Base-by-base conservation (phyloP, 2,113 vertebrate species). In the Oceanodroma tethys region DNA sequence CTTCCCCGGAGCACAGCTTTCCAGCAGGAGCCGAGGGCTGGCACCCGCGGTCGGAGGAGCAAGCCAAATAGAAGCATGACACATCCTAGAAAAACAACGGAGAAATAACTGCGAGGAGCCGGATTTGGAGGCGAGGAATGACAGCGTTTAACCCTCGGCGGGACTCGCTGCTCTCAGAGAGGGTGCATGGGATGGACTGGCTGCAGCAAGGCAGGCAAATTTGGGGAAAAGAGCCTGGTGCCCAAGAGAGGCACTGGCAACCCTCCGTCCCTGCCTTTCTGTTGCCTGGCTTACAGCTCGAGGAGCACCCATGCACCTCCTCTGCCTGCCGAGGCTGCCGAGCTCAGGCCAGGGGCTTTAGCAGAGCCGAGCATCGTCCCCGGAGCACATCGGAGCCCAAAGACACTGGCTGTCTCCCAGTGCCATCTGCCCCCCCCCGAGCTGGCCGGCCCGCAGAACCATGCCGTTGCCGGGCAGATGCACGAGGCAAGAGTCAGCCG, bases 111-210 rank as follows among this genome's bases (percentile, higher is more conserved):
- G 4, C 1, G 3, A 60, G 43, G 38, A 88, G 42, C 29, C 1
- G 21, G 36, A 30, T 88, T 85, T 83, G 30, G 72, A 75, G 60
- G 34, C 1, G 2, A 91, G n/a, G n/a, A 43, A 40, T 36, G 73
- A 27, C 9, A 13, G 11, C 1, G 1, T n/a, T 86, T 81, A 84
- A 68, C 73, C 55, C 53, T 59, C 34, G 42, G 11, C 1, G 3
- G 29, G 26, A 38, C 27, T 78, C 5, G 1, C 30, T 58, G 65
- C 34, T 68, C 30, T 21, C 5, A 1, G 25, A 27, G 16, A 11
- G 0, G 0, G 7, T 6, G 11, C 8, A 2, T 0, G 18, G 43
- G 10, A 12, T 18, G 52, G 55, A 79, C 15, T 1, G 2, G 22
- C 13, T 42, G 22, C 30, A 20, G 47, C 19, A 25, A 45, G 34